phyloP scores from a whole-genome alignment of 2,113 vertebrate genomes.

The Falcunculus frontatus region DNA sequence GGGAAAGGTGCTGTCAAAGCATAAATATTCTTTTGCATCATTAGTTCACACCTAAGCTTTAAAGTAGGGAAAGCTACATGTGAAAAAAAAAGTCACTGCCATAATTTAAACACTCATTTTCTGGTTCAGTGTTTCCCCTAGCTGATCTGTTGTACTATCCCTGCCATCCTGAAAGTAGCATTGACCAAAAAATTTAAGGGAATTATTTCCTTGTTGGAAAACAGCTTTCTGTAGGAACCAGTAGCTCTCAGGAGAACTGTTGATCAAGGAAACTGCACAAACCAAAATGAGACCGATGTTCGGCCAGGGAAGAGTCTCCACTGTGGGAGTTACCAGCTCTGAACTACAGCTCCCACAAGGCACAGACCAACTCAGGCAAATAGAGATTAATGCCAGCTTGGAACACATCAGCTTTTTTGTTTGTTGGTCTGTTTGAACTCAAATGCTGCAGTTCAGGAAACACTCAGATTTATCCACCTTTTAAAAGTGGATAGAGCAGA shows the following conservation, averaged over 20 bases:
- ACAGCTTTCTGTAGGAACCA: background rate
- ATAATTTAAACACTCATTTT: background rate
- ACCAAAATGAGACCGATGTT: background rate
- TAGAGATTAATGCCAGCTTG: background rate
- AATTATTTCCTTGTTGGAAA: background rate
- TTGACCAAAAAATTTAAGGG: background rate
- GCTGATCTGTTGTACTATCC: background rate
- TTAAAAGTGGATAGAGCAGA: background rate
- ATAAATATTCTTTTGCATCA: background rate
- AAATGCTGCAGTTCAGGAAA: background rate
- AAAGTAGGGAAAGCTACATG: background rate
- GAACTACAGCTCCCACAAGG: background rate
- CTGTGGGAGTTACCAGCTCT: background rate
- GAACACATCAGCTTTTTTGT: background rate
- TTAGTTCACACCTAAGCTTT: background rate
- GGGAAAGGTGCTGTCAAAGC: background rate
- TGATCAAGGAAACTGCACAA: background rate
- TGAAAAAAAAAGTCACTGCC: background rate
- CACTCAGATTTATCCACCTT: background rate
- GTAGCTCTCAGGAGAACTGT: background rate
- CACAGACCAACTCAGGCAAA: background rate
- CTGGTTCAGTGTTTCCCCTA: background rate
- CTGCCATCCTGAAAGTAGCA: background rate
- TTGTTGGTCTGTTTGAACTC: background rate
- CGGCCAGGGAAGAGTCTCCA: background rate